Evolutionary conservation across 2,797 vertebrate species (phyloP), one percentile per base, ranked within the genome.

Genomic region (Myiotriccus ornatus): DNA sequence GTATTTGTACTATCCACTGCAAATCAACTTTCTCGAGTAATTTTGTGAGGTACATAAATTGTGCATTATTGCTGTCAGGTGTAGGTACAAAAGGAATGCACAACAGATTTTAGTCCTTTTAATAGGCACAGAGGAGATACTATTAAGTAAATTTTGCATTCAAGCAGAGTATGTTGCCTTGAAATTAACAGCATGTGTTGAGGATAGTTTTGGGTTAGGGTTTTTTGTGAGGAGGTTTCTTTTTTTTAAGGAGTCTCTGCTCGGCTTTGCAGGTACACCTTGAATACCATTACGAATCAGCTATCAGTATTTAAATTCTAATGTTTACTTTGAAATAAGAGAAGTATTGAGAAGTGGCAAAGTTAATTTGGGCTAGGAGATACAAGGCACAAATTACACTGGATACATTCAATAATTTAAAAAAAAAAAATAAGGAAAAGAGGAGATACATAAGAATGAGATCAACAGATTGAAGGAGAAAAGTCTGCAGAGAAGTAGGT

Each of bases 131-230:
- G 59, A 67, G 18, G 63, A 80, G n/a, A 79, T 19, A 6, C 1
- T 52, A 53, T 8, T 24, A 73, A 52, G 27, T 47, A 78, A 68
- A 84, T 85, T 80, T 90, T 78, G n/a, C 24, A 63, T 49, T 63
- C 23, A 56, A 13, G 4, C 28, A 39, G 34, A 77, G 23, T 20
- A 32, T 5, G 8, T 44, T 64, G 28, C 4, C 35, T 68, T 81
- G 78, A 91, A 92, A 76, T 50, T 39, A 78, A n/a, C 7, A 63
- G 6, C 8, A 41, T 7, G 7, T 4, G 3, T 43, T 53, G 10
- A 15, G 6, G 19, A 59, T 39, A 22, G 20, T 9, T 90, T 78
- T 6, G 9, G 8, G 8, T 21, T 7, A 27, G 2, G 0, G 2
- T 12, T 32, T 79, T 44, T 60, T 70, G 17, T 53, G 28, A 70